phyloP scores from a whole-genome alignment of 1,140 invertebrate genomes.

The Frieseomelitta varia region DNA sequence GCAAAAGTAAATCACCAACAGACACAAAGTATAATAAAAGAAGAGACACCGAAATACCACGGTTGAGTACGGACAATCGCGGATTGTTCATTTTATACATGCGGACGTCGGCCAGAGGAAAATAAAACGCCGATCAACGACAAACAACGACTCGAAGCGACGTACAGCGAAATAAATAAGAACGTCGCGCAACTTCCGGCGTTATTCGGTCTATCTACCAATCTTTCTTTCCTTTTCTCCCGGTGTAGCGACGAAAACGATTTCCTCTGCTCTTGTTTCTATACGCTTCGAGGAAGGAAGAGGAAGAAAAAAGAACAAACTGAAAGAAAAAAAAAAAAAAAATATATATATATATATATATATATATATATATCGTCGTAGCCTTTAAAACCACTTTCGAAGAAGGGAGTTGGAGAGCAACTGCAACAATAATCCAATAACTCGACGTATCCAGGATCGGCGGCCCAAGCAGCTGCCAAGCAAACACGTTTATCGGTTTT shows the following conservation, averaged over 20 bases:
- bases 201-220: background rate
- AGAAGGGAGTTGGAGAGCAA: background rate
- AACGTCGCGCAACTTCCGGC: background rate
- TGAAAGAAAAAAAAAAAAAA: background rate
- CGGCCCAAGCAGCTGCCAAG: constrained; percentile 27
- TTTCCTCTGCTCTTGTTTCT: background rate
- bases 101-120: background rate
- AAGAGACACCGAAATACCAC: background rate
- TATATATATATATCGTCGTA: background rate
- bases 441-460: constrained; percentile 50
- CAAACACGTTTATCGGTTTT: constrained; percentile 65
- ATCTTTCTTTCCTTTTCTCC: background rate
- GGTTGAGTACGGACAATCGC: background rate
- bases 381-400: constrained; percentile 46
- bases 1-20: background rate
- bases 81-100: background rate
- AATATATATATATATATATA: too few species aligned
- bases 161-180: background rate
- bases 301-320: background rate
- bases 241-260: background rate
- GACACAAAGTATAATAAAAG: background rate
- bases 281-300: too few species aligned
- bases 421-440: constrained; percentile 50
- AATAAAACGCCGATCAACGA: background rate
- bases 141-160: background rate